A percentile compares a stretch with the other conserved stretches of the same genome.
Evolutionary conservation across 2,888 invertebrate species (phyloP).

Genomic region (Cerastoderma edule): DNA sequence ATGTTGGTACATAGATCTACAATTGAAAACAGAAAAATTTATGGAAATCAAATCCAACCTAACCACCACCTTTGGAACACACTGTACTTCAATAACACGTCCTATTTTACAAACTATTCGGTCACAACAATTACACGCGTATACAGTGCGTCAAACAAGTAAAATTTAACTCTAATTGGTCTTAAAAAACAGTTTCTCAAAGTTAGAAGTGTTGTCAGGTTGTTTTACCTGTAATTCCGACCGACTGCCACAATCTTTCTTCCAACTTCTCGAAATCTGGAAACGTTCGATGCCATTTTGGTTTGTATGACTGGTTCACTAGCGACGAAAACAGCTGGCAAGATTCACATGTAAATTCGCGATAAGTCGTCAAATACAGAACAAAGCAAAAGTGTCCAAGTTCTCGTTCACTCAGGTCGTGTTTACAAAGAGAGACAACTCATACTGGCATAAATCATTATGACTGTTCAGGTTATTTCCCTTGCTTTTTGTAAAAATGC

Average conservation of each 20-base stretch:
- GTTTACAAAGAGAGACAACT: too few species aligned
- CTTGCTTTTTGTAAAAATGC: too few species aligned
- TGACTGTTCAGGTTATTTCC: too few species aligned
- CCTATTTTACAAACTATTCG: not conserved
- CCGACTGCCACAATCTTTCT: slow-evolving; percentile 75
- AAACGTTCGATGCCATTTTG: slow-evolving; percentile 54
- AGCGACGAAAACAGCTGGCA: too few species aligned
- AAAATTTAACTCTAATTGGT: too few species aligned
- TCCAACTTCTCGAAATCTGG: slow-evolving; percentile 63
- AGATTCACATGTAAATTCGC: not conserved
- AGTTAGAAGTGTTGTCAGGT: slow-evolving; percentile 24
- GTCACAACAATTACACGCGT: too few species aligned
- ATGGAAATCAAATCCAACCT: too few species aligned
- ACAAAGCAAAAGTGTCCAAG: not conserved
- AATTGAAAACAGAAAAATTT: not conserved
- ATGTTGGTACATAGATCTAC: not conserved
- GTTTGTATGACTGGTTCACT: not conserved
- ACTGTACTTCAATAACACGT: not conserved
- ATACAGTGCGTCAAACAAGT: too few species aligned
- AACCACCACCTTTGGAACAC: not conserved
- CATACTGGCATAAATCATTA: too few species aligned
- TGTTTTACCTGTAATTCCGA: slow-evolving; percentile 72
- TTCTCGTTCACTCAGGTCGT: too few species aligned
- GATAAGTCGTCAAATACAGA: slow-evolving; percentile 5
- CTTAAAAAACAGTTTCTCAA: too few species aligned